phyloP scores from a whole-genome alignment of 2,113 vertebrate genomes.

The Catharus fuscescens region DNA sequence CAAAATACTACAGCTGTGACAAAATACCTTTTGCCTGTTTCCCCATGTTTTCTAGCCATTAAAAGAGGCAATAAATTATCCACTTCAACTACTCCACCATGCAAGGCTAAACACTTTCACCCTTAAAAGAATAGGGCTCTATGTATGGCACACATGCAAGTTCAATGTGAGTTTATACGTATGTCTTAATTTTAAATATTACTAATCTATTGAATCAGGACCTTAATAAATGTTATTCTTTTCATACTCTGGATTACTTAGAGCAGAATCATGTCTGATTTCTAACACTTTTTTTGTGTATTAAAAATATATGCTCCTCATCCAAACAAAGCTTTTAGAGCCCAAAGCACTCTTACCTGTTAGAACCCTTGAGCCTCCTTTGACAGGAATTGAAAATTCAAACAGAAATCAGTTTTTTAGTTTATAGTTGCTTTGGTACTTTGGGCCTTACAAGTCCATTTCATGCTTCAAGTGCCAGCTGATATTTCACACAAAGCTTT shows the following conservation, averaged over 20 bases:
- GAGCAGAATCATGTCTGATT: background rate
- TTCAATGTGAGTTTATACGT: background rate
- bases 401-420: background rate
- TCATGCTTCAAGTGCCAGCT: constrained; percentile 54
- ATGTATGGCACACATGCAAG: background rate
- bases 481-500: constrained; percentile 58
- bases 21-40: background rate
- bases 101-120: background rate
- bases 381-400: constrained; percentile 28
- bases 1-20: background rate
- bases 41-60: background rate
- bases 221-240: background rate
- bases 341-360: background rate
- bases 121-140: background rate
- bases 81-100: background rate
- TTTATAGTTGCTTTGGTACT: constrained; percentile 1
- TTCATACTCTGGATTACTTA: background rate
- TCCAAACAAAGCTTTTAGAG: background rate
- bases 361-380: background rate
- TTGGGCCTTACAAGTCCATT: constrained; percentile 28
- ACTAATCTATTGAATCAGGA: background rate
- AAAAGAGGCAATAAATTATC: background rate
- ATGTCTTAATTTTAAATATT: background rate
- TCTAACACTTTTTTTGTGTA: background rate
- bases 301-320: background rate